Conservation (phyloP, 2,113 vertebrate species). For the Columba livia region DNA sequence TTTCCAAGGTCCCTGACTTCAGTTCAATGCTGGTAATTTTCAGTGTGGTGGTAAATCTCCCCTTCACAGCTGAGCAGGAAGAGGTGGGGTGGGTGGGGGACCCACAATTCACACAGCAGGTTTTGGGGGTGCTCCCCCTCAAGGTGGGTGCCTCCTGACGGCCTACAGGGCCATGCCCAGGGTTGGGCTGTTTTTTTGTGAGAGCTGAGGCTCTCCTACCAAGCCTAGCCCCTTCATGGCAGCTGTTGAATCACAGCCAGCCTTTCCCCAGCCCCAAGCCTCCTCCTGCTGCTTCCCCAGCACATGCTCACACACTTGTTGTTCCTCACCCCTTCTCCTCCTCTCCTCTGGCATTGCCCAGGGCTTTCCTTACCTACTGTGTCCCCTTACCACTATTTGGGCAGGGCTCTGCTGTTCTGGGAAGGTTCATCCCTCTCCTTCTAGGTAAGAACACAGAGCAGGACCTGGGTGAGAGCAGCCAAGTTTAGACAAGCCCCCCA, state of each 20-base stretch:
- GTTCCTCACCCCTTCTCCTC: neutral
- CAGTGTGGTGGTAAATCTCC: neutral
- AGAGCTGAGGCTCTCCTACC: neutral
- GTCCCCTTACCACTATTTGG: neutral
- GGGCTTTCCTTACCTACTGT: neutral
- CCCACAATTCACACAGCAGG: rapidly evolving
- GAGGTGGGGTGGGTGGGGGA: rapidly evolving
- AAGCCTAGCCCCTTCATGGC: neutral
- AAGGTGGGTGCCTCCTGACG: neutral
- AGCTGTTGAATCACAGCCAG: neutral
- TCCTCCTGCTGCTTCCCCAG: neutral
- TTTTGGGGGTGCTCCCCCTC: neutral
- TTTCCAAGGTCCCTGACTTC: neutral
- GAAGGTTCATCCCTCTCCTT: neutral
- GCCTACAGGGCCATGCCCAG: neutral
- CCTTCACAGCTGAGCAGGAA: rapidly evolving
- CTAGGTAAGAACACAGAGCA: neutral
- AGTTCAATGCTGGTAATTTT: neutral
- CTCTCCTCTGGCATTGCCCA: neutral
- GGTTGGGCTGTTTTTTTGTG: neutral
- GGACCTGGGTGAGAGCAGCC: neutral
- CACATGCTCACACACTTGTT: rapidly evolving
- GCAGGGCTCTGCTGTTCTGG: neutral
- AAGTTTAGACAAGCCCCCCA: neutral
- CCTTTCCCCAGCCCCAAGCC: neutral